Conservation (phyloP, 2,797 vertebrate species). For the Enteromius afrohamiltoni region DNA sequence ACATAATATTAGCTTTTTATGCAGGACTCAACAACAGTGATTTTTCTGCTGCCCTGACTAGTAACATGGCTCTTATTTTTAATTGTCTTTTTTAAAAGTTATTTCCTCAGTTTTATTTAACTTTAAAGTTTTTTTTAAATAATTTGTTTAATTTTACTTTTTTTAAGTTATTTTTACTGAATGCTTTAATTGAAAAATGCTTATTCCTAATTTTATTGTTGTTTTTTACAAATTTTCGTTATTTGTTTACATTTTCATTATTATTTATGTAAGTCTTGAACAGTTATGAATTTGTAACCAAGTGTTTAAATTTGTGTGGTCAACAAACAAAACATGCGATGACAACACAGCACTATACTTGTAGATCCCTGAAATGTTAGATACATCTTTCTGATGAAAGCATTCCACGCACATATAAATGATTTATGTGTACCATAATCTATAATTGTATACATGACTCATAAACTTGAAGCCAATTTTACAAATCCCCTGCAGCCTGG, state of each 20-base stretch:
- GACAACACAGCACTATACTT: background rate
- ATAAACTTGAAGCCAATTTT: conserved; percentile 23
- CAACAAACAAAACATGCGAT: background rate
- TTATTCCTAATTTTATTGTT: background rate
- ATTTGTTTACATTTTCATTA: background rate
- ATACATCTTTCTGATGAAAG: conserved; percentile 12
- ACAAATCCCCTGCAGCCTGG: conserved; percentile 15
- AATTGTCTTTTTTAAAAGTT: background rate
- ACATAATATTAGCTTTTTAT: conserved; percentile 16
- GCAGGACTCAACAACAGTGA: background rate
- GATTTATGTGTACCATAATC: background rate
- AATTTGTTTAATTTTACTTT: background rate
- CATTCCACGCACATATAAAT: conserved; percentile 12
- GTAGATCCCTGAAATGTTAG: background rate
- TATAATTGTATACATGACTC: conserved; percentile 8
- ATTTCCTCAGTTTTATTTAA: background rate
- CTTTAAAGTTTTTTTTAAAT: background rate
- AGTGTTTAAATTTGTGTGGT: background rate
- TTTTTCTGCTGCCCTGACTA: background rate
- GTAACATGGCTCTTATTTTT: background rate
- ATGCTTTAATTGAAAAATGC: background rate
- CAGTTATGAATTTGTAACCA: background rate
- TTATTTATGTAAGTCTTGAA: background rate
- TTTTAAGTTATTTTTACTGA: background rate
- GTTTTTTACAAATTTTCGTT: background rate